phyloP scores from a whole-genome alignment of 2,888 invertebrate genomes.

The Eulithis prunata region DNA sequence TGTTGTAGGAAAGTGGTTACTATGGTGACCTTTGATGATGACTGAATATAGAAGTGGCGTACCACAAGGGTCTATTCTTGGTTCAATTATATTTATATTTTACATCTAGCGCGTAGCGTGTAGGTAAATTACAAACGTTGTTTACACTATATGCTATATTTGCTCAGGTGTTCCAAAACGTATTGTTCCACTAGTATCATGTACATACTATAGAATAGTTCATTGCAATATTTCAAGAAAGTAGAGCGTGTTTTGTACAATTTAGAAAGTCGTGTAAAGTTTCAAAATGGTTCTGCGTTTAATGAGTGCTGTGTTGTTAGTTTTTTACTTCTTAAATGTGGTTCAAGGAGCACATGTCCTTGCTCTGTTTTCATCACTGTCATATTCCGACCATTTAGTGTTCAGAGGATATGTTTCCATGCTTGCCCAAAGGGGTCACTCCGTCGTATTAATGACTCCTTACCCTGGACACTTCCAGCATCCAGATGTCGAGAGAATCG shows the following conservation, averaged over 20 bases:
- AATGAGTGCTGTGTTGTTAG: conserved; percentile 48
- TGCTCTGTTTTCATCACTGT: conserved; percentile 72
- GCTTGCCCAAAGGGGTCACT: conserved; percentile 66
- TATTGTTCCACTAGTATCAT: conserved; percentile 2
- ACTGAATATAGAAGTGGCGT: neutral
- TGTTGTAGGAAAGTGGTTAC: conserved; percentile 25
- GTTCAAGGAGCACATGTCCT: conserved; percentile 64
- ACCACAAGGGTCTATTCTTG: conserved; percentile 11
- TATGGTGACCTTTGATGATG: conserved; percentile 27
- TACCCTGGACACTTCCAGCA: conserved; percentile 71
- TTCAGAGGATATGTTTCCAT: conserved; percentile 70
- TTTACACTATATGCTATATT: conserved; percentile 18
- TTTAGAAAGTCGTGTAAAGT: conserved; percentile 28
- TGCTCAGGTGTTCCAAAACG: conserved; percentile 25
- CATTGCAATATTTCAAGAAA: conserved; percentile 6
- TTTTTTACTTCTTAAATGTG: conserved; percentile 46
- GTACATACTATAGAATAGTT: conserved; percentile 8
- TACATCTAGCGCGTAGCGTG: neutral
- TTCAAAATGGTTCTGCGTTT: conserved; percentile 50
- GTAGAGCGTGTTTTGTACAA: conserved; percentile 21
- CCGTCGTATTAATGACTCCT: conserved; percentile 73
- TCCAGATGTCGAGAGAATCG: conserved; percentile 65
- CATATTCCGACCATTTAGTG: conserved; percentile 72
- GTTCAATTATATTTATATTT: conserved; percentile 7
- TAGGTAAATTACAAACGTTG: conserved; percentile 7